phyloP scores from a whole-genome alignment of 2,888 invertebrate species.

The Ichneumon xanthorius region DNA sequence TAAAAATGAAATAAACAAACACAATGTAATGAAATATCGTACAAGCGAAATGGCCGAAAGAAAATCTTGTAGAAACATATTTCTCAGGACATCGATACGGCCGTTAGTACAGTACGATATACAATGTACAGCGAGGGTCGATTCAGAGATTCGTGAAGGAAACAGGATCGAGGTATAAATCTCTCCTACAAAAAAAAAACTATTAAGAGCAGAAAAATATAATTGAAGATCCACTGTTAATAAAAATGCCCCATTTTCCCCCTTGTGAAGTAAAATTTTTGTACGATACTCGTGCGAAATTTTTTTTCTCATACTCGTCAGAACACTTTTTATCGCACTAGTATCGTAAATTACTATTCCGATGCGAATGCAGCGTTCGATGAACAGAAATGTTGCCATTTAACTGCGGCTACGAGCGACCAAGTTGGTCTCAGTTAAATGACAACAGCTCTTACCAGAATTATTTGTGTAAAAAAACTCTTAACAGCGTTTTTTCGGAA shows the following conservation, averaged over 20 bases:
- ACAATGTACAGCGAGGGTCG: slow-evolving; percentile 32
- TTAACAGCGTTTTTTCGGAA: not conserved
- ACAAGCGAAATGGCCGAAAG: slow-evolving; percentile 2
- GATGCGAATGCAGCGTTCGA: too few species aligned
- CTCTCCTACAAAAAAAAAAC: slow-evolving; percentile 1
- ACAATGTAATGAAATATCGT: slow-evolving; percentile 22
- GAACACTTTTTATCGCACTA: too few species aligned
- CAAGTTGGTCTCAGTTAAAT: too few species aligned
- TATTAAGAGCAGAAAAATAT: slow-evolving; percentile 4
- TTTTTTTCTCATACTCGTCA: too few species aligned
- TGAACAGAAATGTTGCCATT: too few species aligned
- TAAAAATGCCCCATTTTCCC: not conserved
- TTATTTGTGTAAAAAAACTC: not conserved
- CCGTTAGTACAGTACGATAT: slow-evolving; percentile 46
- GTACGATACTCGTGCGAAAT: too few species aligned
- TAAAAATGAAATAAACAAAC: slow-evolving; percentile 15
- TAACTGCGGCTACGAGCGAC: too few species aligned
- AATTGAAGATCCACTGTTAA: not conserved
- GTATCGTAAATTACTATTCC: not conserved
- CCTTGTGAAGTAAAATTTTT: too few species aligned
- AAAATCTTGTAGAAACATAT: slow-evolving; percentile 38
- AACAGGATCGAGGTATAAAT: slow-evolving; percentile 24
- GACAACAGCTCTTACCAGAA: not conserved
- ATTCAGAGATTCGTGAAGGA: slow-evolving; percentile 18
- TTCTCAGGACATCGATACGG: slow-evolving; percentile 25